Conservation (phyloP, 2,113 vertebrate genomes). For the Papio anubis region DNA sequence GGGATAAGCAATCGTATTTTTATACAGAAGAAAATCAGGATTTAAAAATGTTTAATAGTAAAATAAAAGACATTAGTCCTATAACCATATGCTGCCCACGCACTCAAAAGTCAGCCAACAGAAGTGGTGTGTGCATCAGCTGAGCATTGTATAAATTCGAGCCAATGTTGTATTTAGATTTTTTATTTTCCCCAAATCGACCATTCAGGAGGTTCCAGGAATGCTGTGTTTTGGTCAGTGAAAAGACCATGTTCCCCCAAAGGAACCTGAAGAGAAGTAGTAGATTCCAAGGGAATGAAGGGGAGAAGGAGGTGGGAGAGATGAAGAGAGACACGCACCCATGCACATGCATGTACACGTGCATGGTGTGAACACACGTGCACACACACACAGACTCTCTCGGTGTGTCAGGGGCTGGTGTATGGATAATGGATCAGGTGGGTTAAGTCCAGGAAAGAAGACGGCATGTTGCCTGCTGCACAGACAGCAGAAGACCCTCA, state of each 20-base stretch:
- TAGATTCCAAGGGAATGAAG: background rate
- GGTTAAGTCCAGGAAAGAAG: background rate
- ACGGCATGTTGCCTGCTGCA: rapidly evolving
- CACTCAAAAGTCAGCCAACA: background rate
- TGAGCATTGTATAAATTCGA: background rate
- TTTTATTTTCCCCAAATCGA: background rate
- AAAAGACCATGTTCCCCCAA: background rate
- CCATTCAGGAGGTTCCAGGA: background rate
- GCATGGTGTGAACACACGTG: background rate
- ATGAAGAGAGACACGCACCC: background rate
- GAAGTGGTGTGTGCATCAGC: rapidly evolving
- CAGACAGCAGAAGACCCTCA: too few species aligned
- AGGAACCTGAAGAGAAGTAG: background rate
- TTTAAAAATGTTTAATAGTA: background rate
- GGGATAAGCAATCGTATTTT: background rate
- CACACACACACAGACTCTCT: background rate
- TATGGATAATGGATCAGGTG: rapidly evolving
- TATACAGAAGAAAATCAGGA: background rate
- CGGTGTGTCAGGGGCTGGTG: background rate
- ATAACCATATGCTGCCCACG: background rate
- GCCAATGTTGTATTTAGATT: background rate
- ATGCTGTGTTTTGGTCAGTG: background rate
- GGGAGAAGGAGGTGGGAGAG: background rate
- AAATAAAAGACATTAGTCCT: background rate
- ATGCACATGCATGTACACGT: too few species aligned